Evolutionary conservation across 2,888 invertebrate genomes (phyloP).

Genomic region (Anthoptus insignis): DNA sequence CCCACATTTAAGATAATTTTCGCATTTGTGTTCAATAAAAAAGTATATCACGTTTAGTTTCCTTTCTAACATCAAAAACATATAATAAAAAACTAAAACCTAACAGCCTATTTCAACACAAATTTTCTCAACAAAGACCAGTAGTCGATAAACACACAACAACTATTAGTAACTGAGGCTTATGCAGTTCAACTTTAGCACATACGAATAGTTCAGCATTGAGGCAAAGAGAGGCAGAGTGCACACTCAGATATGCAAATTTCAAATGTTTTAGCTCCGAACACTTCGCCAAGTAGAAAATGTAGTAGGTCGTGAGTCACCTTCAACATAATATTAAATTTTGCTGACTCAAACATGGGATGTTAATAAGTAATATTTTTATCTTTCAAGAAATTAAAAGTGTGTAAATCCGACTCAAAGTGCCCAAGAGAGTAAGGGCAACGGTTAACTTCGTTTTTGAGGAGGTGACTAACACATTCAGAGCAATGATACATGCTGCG

Average conservation of each 20-base stretch:
- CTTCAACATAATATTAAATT: constrained; percentile 25
- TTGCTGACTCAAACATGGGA: constrained; percentile 10
- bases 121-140: background rate
- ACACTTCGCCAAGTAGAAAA: constrained; percentile 42
- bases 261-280: constrained; percentile 31
- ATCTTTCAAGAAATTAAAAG: too few species aligned
- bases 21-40: too few species aligned
- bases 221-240: constrained; percentile 37
- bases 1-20: too few species aligned
- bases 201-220: constrained; percentile 15
- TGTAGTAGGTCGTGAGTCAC: constrained; percentile 24
- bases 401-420: too few species aligned
- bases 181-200: constrained; percentile 18
- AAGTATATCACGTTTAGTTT: too few species aligned
- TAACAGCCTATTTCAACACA: background rate
- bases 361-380: background rate
- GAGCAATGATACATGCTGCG: too few species aligned
- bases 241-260: constrained; percentile 59
- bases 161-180: constrained; percentile 13
- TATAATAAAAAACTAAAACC: background rate
- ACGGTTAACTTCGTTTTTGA: too few species aligned
- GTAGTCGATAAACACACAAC: background rate
- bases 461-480: too few species aligned
- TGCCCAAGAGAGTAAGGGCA: too few species aligned
- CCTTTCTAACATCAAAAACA: too few species aligned